Conservation (phyloP, 92 coral and sea anemone species). For the Plumapathes pennacea region DNA sequence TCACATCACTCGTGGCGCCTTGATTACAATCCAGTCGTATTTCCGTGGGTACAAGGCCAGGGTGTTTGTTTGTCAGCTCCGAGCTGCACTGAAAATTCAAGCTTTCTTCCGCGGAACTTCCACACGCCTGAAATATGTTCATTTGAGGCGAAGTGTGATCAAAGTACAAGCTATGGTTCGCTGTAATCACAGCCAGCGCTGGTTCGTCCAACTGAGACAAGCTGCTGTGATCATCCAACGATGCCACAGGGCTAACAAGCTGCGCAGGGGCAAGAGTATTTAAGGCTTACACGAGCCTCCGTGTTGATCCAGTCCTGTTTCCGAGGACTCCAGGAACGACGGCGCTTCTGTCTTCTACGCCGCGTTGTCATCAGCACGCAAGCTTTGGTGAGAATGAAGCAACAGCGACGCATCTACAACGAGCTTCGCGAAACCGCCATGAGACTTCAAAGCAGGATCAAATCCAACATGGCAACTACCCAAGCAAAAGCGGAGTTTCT, state of each 20-base stretch:
- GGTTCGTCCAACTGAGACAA: conserved; percentile 21
- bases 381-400: conserved; percentile 59
- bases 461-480: conserved; percentile 22
- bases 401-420: conserved; percentile 18
- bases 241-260: conserved; percentile 61
- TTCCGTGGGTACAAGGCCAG: conserved; percentile 68
- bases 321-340: conserved; percentile 40
- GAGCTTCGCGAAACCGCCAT: conserved; percentile 26
- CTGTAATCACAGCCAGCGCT: conserved; percentile 44
- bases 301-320: conserved; percentile 40
- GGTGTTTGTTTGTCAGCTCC: conserved; percentile 27
- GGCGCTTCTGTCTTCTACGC: conserved; percentile 11
- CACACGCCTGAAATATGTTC: conserved; percentile 40
- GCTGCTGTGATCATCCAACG: conserved; percentile 66
- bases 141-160: conserved; percentile 18
- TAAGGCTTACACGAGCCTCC: too few species aligned
- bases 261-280: too few species aligned
- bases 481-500: conserved; percentile 23
- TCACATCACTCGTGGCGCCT: conserved; percentile 62
- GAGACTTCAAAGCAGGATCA: conserved; percentile 57
- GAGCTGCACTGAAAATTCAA: conserved; percentile 67
- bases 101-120: conserved; percentile 61
- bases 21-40: conserved; percentile 70
- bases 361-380: conserved; percentile 54
- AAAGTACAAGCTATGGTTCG: conserved; percentile 70